phyloP scores from a whole-genome alignment of 2,888 invertebrate genomes.

The Orthonevra nobilis region DNA sequence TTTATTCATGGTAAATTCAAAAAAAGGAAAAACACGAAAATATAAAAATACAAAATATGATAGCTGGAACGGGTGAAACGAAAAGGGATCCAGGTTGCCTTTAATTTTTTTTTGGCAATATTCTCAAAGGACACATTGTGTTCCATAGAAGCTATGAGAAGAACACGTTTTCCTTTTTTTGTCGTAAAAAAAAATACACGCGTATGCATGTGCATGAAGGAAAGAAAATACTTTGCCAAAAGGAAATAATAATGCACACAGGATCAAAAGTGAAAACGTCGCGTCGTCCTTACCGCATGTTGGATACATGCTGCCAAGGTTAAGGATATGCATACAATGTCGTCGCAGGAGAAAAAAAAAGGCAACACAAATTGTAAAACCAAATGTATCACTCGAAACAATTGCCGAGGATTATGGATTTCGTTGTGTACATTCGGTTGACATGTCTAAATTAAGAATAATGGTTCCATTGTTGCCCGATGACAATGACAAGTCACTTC shows the following conservation, averaged over 20 bases:
- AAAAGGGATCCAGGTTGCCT: not conserved
- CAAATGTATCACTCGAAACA: constrained; percentile 56
- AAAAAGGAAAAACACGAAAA: constrained; percentile 1
- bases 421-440: constrained; percentile 60
- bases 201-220: constrained; percentile 48
- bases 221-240: not conserved
- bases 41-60: constrained; percentile 20
- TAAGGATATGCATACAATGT: constrained; percentile 53
- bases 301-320: constrained; percentile 37
- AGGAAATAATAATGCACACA: not conserved
- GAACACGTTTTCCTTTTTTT: constrained; percentile 28
- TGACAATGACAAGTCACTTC: constrained; percentile 64
- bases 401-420: constrained; percentile 65
- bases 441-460: constrained; percentile 67
- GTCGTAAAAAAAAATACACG: constrained; percentile 11
- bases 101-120: constrained; percentile 23
- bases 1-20: constrained; percentile 46
- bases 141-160: no score
- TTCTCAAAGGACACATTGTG: constrained; percentile 32
- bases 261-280: constrained; percentile 44
- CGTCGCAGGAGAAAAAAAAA: constrained; percentile 30
- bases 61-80: not conserved
- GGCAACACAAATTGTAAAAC: constrained; percentile 34
- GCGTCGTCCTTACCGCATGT: constrained; percentile 18
- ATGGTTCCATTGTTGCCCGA: constrained; percentile 66